Base-by-base conservation (phyloP, 2,113 vertebrate genomes). In the Brachypodius melanocephalos region DNA sequence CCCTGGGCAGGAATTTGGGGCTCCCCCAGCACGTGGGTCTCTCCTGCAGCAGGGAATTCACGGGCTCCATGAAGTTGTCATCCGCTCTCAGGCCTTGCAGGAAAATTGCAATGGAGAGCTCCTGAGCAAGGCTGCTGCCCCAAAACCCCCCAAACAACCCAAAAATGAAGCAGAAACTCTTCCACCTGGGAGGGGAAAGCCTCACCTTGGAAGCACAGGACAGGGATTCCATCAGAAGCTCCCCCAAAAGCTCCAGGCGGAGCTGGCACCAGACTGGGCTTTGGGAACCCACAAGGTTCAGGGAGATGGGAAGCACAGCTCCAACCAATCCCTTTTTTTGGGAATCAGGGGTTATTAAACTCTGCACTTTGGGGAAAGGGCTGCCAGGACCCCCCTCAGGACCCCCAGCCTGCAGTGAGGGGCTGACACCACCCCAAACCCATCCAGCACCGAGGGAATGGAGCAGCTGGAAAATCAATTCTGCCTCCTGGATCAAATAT, bases 401-500 rank as follows among this genome's bases (percentile, higher is more conserved):
- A 51, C 11, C 40, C 49, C 14, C 43, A 57, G 38, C 5, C 49
- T n/a, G 51, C 5, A 5, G 34, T 0, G 0, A 42, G 63, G 46
- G 29, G 24, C 69, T 52, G 46, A 6, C 32, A 31, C 16, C 32
- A 16, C 19, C 67, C 55, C 38, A 52, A 52, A 51, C 8, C 55
- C 79, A 69, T 2, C 66, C 66, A 82, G 5, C 43, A 49, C 15
- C 3, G 2, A 58, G 65, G 34, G 54, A 34, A 69, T 9, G 65
- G 43, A 49, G 78, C 65, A 61, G 55, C 66, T 62, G 67, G 20
- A 72, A 31, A 72, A 36, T 8, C 67, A 83, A 2, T 46, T 12
- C 55, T 31, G 66, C 25, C 66, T 25, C 45, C 55, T 25, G 66
- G 45, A 31, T 34, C 2, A 10, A 36, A 10, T 4, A 10, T 26